Conservation (phyloP, 1,140 invertebrate species). For the Pseudomyrmex sp. region DNA sequence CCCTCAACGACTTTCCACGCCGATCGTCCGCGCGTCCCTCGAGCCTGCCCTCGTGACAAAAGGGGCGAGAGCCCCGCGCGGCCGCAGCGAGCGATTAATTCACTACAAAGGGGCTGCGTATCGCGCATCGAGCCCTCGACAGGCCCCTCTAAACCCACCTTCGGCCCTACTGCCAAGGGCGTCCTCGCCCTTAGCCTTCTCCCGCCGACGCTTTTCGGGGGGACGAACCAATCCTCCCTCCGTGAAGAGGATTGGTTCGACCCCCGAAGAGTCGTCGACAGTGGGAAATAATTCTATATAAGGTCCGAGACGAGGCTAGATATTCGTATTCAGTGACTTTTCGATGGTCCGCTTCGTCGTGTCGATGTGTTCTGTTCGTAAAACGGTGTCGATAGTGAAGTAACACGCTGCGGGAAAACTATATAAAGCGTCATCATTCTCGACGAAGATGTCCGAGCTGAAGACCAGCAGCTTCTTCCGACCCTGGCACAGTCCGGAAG, state of each 20-base stretch:
- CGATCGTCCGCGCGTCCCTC: slow-evolving; percentile 23
- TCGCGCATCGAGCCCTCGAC: slow-evolving; percentile 67
- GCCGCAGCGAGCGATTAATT: slow-evolving; percentile 72
- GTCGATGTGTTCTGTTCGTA: not conserved
- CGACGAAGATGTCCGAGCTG: slow-evolving; percentile 61
- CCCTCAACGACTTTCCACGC: not conserved
- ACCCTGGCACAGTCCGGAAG: slow-evolving; percentile 72
- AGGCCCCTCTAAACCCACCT: slow-evolving; percentile 70
- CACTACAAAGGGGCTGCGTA: slow-evolving; percentile 66
- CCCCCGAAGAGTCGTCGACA: slow-evolving; percentile 28
- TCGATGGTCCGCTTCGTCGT: not conserved
- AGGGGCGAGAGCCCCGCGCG: slow-evolving; percentile 52
- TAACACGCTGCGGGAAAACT: not conserved
- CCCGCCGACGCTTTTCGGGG: slow-evolving; percentile 18
- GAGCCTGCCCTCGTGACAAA: slow-evolving; percentile 47
- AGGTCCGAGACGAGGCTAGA: slow-evolving; percentile 32
- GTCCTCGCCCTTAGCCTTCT: slow-evolving; percentile 27
- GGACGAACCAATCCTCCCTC: slow-evolving; percentile 68
- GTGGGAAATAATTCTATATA: slow-evolving; percentile 66
- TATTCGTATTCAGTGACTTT: slow-evolving; percentile 45
- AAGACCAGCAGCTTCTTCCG: slow-evolving; percentile 69
- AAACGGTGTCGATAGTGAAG: not conserved
- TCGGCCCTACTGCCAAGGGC: slow-evolving; percentile 53
- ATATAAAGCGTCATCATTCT: not conserved
- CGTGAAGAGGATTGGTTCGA: slow-evolving; percentile 49